Percentiles rank a stretch among this genome's conserved stretches.
Conservation (phyloP, 2,113 vertebrate genomes). For the Onychorhynchus coronatus region DNA sequence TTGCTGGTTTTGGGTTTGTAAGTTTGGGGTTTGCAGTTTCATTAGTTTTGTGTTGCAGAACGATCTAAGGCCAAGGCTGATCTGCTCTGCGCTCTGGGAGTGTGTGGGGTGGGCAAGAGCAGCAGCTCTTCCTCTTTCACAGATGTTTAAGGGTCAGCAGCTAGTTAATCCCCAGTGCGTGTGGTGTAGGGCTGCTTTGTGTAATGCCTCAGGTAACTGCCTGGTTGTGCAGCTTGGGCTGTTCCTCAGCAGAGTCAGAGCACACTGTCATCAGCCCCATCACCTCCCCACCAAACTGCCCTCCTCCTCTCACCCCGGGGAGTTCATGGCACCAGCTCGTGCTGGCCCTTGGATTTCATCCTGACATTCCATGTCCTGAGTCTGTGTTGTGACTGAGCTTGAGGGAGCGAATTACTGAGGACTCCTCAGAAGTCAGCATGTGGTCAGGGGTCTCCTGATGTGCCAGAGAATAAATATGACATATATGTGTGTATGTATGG, state of each 20-base stretch:
- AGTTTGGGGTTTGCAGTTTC: background rate
- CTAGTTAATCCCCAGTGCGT: background rate
- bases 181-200: background rate
- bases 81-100: rapidly evolving
- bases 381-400: background rate
- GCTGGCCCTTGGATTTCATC: background rate
- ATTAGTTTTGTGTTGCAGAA: background rate
- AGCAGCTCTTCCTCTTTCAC: background rate
- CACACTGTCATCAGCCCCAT: rapidly evolving
- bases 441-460: background rate
- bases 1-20: background rate
- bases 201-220: background rate
- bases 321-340: background rate
- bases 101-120: background rate
- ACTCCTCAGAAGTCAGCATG: background rate
- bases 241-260: background rate
- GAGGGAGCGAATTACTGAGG: background rate
- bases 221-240: background rate
- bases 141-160: background rate
- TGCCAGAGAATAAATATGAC: background rate
- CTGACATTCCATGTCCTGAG: rapidly evolving
- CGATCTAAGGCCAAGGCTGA: background rate
- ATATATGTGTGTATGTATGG: background rate
- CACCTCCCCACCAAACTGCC: background rate
- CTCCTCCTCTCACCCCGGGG: background rate